Evolutionary conservation across 2,797 vertebrate genomes (phyloP), one percentile per base, ranked within the genome.

Genomic region (Poecilia picta): DNA sequence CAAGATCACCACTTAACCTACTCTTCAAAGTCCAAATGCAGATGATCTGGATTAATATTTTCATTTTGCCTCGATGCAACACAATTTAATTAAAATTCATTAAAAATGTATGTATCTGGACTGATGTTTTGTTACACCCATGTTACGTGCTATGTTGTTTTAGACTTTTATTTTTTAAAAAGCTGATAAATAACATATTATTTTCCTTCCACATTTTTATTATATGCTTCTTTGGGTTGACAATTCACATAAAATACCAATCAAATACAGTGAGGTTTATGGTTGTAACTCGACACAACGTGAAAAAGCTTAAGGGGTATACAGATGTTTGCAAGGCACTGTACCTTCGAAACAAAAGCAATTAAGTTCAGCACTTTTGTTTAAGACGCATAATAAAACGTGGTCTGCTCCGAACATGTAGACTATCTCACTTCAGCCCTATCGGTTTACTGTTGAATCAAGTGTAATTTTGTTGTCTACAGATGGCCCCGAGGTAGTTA

Each of bases 381-480:
- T 83, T 70, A 31, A 64, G 85, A 89, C 62, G 83, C 77, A 82
- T 77, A 81, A 92, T 88, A 88, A 80, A 31, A 47, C 80, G 84
- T 78, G 82, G 91, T 89, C 82, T 78, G 64, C 76, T 62, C 80
- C 74, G 78, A 91, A 85, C 79, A 82, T 80, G 79, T 73, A 72
- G 36, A 31, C 86, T 81, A 84, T 73, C 39, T 70, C 51, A 49
- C 83, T 87, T 89, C 86, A 89, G 73, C 43, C 2, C 2, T 91
- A 92, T 94, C 85, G 68, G 53, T 86, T 93, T 90, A 84, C 93
- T 62, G 36, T 88, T 86, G 80, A 83, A 83, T 88, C 80, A 59
- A 81, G 76, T 86, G 87, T 90, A 81, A 92, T 94, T 93, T 90
- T 91, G 91, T 92, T 93, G 91, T 92, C 91, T 92, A 91, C 83